Percentiles rank a stretch among this genome's conserved stretches.
Evolutionary conservation across 2,888 invertebrate genomes (phyloP).

Genomic region (Eurois occulta): DNA sequence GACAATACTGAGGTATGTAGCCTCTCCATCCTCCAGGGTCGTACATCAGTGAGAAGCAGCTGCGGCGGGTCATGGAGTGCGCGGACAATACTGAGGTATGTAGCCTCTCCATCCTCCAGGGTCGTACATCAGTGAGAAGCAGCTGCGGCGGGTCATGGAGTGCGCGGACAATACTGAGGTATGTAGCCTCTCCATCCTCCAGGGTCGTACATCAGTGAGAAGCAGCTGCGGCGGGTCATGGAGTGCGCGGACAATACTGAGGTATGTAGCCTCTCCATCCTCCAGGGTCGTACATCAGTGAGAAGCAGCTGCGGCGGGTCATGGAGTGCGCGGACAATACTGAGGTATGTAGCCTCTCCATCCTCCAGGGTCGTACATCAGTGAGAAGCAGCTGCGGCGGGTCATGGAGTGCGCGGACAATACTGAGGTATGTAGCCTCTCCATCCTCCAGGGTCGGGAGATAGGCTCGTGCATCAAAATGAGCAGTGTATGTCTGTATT

Average conservation of each 20-base stretch:
- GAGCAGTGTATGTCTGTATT: conserved; percentile 82
- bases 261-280: conserved; percentile 69
- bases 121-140: too few species aligned
- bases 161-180: conserved; percentile 83
- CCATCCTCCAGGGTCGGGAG: conserved; percentile 90
- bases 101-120: not conserved
- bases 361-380: too few species aligned
- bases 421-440: conserved; percentile 78
- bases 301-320: conserved; percentile 95
- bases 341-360: conserved; percentile 75
- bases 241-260: conserved; percentile 86
- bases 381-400: conserved; percentile 95
- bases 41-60: conserved; percentile 96
- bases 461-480: conserved; percentile 95
- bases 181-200: not conserved
- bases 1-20: conserved; percentile 83
- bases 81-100: conserved; percentile 82
- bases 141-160: conserved; percentile 96
- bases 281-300: too few species aligned
- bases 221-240: conserved; percentile 96
- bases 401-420: conserved; percentile 93
- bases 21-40: too few species aligned
- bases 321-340: conserved; percentile 92
- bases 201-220: too few species aligned
- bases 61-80: conserved; percentile 95